Conservation (phyloP, 2,888 invertebrate genomes). For the Hartigia nigra region DNA sequence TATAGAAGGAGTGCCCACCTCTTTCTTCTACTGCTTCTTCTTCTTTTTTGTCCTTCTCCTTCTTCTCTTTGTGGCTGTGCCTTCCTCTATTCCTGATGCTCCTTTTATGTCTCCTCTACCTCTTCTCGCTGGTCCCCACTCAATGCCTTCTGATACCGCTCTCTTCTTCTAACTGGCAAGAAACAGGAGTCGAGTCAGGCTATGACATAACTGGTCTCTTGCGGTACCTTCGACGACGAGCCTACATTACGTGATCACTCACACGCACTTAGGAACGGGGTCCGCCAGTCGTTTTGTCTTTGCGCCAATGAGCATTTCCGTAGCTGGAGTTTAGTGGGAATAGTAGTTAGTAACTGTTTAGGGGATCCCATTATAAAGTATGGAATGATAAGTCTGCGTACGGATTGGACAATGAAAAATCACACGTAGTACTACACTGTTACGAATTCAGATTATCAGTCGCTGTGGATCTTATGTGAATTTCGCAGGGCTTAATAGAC, state of each 20-base stretch:
- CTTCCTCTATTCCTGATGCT: conserved; percentile 10
- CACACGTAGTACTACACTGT: background rate
- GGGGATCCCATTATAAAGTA: background rate
- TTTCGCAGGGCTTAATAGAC: background rate
- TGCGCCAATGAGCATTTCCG: background rate
- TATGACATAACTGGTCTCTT: conserved; percentile 62
- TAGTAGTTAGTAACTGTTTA: background rate
- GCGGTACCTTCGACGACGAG: conserved; percentile 63
- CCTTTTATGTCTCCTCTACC: conserved; percentile 6
- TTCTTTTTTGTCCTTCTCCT: conserved; percentile 3
- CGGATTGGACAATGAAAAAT: background rate
- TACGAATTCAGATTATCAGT: background rate
- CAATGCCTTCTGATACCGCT: conserved; percentile 9
- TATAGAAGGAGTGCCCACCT: background rate
- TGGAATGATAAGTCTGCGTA: background rate
- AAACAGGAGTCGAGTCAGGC: conserved; percentile 39
- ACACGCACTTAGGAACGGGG: conserved; percentile 17
- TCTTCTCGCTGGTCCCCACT: conserved; percentile 12
- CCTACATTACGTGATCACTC: conserved; percentile 63
- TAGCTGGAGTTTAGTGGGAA: background rate
- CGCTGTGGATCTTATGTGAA: background rate
- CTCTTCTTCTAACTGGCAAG: conserved; percentile 15
- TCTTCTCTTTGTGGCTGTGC: background rate
- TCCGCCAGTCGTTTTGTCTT: conserved; percentile 4
- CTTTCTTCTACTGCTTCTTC: conserved; percentile 9